A percentile compares a stretch with the other conserved stretches of the same genome.
Evolutionary conservation across 2,113 vertebrate species (phyloP).

Genomic region (Oxyura jamaicensis): DNA sequence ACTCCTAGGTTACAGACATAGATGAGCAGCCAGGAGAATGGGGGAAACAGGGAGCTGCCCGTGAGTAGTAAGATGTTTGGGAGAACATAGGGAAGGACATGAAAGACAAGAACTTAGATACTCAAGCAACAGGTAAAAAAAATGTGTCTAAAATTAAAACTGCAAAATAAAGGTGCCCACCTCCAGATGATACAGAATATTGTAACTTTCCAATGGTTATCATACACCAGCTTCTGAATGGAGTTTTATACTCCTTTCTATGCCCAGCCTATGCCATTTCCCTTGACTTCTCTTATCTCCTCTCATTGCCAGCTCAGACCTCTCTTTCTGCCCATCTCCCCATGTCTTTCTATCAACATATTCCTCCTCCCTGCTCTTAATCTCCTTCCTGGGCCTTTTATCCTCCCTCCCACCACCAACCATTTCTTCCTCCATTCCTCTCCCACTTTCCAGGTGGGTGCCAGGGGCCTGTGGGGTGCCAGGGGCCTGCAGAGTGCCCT

Average conservation of each 20-base stretch:
- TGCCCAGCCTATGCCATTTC: background rate
- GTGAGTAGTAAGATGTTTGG: background rate
- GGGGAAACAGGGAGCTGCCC: background rate
- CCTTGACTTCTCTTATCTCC: background rate
- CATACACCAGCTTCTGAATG: background rate
- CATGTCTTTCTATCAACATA: background rate
- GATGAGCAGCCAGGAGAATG: background rate
- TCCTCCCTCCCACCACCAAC: accelerated
- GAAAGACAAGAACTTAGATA: background rate
- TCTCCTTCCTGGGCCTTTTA: background rate
- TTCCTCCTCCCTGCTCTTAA: background rate
- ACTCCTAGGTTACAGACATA: background rate
- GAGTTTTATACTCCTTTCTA: background rate
- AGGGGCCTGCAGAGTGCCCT: background rate
- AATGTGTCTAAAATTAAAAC: background rate
- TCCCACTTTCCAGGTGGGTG: background rate
- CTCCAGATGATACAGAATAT: background rate
- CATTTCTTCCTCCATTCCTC: background rate
- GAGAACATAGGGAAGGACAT: background rate
- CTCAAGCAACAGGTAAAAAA: background rate
- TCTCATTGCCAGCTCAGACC: background rate
- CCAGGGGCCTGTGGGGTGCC: background rate
- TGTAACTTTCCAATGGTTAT: accelerated
- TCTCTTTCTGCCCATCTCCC: background rate
- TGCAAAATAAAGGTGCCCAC: background rate